phyloP scores from a whole-genome alignment of 2,888 invertebrate species.

The Acanthacorydalis orientalis region DNA sequence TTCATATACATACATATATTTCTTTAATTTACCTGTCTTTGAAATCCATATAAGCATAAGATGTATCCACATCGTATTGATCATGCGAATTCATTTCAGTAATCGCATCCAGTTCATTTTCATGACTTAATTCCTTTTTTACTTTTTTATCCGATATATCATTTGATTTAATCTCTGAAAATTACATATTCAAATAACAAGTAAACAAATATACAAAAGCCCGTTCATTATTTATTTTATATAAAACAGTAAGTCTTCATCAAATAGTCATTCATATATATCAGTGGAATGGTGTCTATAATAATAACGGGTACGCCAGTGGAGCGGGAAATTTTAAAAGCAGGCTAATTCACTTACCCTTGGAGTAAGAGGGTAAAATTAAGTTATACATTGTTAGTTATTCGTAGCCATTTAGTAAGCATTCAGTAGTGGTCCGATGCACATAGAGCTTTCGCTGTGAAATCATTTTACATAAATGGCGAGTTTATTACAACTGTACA shows the following conservation, averaged over 20 bases:
- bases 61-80: constrained; percentile 51
- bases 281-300: no score
- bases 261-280: no score
- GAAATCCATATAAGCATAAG: constrained; percentile 62
- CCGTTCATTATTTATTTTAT: not conserved
- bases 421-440: no score
- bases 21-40: constrained; percentile 44
- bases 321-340: no score
- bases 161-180: not conserved
- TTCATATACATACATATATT: constrained; percentile 11
- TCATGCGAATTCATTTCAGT: constrained; percentile 28
- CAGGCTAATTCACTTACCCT: no score
- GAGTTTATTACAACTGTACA: no score
- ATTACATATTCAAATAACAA: not conserved
- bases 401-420: no score
- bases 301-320: no score
- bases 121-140: constrained; percentile 14
- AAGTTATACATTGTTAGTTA: no score
- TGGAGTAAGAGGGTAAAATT: no score
- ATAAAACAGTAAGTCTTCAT: not conserved
- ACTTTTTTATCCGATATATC: constrained; percentile 8
- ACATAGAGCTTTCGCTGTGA: no score
- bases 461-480: no score
- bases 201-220: not conserved
- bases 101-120: constrained; percentile 18